Conservation (phyloP, 2,113 vertebrate genomes). For the Lontra canadensis region DNA sequence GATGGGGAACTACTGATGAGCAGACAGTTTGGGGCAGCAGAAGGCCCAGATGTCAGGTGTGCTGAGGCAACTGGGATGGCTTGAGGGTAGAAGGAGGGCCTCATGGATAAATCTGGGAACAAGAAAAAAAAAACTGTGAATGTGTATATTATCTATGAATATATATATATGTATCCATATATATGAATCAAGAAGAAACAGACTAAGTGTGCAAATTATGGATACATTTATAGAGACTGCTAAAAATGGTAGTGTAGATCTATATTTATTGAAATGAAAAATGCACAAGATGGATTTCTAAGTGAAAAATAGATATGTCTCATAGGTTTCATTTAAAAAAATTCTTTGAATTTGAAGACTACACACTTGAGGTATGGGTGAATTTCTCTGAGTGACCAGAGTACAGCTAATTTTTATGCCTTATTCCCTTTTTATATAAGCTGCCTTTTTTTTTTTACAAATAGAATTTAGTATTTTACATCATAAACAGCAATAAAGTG, state of each 20-base stretch:
- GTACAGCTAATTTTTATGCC: slow-evolving; percentile 12
- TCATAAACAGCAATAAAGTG: not conserved
- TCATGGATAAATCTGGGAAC: slow-evolving; percentile 45
- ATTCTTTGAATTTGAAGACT: slow-evolving; percentile 22
- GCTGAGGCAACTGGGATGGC: not conserved
- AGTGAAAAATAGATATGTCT: slow-evolving; percentile 59
- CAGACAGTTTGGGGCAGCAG: not conserved
- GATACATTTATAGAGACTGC: slow-evolving; percentile 68
- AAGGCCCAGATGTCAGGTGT: slow-evolving; percentile 64
- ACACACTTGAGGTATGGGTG: slow-evolving; percentile 4
- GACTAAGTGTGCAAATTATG: slow-evolving; percentile 70
- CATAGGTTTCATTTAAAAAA: slow-evolving; percentile 31
- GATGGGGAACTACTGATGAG: slow-evolving; percentile 30
- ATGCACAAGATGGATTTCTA: slow-evolving; percentile 60
- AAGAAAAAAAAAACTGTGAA: slow-evolving; percentile 31
- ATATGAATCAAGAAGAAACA: slow-evolving; percentile 50
- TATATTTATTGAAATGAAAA: slow-evolving; percentile 72
- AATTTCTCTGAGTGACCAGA: not conserved
- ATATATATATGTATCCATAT: not conserved
- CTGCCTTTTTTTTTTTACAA: not conserved
- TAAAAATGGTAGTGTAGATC: slow-evolving; percentile 66
- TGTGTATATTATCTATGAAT: slow-evolving; percentile 40
- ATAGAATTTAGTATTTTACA: slow-evolving; percentile 23
- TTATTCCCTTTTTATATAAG: slow-evolving; percentile 27
- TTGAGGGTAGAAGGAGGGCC: slow-evolving; percentile 24